A percentile compares a stretch with the other conserved stretches of the same genome.
phyloP scores from a whole-genome alignment of 2,797 vertebrate species.

The Jordanella pulchra region DNA sequence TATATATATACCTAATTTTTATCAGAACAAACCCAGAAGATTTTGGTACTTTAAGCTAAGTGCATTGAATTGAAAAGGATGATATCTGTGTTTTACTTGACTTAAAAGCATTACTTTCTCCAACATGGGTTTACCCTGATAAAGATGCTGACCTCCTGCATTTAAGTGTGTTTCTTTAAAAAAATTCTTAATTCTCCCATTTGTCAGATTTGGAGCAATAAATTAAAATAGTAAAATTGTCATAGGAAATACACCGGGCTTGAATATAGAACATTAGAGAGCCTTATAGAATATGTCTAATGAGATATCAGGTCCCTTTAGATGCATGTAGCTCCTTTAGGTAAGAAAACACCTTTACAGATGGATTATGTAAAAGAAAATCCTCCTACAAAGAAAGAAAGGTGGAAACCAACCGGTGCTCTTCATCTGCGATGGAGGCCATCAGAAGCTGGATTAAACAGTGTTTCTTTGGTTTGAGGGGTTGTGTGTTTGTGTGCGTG shows the following conservation, averaged over 20 bases:
- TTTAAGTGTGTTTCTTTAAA: background rate
- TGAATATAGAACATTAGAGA: background rate
- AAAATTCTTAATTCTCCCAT: background rate
- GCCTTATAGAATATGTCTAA: background rate
- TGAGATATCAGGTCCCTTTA: slow-evolving; percentile 1
- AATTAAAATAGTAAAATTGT: background rate
- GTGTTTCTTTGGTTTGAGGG: slow-evolving; percentile 17
- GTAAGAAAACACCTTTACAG: slow-evolving; percentile 31
- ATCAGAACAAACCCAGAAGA: too few relatives aligned
- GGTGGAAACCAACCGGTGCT: slow-evolving; percentile 57
- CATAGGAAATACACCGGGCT: background rate
- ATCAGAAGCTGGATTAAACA: slow-evolving; percentile 15
- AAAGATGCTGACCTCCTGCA: background rate
- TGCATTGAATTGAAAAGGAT: too few relatives aligned
- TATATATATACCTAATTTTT: too few relatives aligned
- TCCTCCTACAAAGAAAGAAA: slow-evolving; percentile 29
- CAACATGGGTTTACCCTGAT: background rate
- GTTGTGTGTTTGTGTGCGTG: slow-evolving; percentile 10
- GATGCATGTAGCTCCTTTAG: slow-evolving; percentile 6
- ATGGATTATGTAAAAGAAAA: slow-evolving; percentile 48
- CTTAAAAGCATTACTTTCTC: background rate
- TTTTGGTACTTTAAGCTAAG: too few relatives aligned
- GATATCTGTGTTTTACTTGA: too few relatives aligned
- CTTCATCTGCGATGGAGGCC: slow-evolving; percentile 9
- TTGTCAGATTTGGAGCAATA: background rate